phyloP scores from a whole-genome alignment of 92 coral and sea anemone species.

The Micromussa lordhowensis region DNA sequence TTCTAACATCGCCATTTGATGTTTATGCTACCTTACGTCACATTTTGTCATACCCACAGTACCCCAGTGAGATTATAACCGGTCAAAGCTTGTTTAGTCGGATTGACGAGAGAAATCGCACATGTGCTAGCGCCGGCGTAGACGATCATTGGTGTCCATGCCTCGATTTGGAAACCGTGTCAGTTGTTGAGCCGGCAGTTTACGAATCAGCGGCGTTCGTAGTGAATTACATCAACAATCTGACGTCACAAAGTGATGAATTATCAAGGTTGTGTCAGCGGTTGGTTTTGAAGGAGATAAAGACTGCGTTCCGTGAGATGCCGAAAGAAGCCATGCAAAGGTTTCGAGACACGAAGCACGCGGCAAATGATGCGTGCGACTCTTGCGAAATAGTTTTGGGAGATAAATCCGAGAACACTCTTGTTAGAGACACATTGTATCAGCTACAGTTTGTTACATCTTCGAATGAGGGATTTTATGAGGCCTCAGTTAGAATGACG shows the following conservation, averaged over 20 bases:
- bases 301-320: slow-evolving; percentile 77
- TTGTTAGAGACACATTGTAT: slow-evolving; percentile 70
- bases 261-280: slow-evolving; percentile 47
- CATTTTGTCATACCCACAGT: slow-evolving; percentile 79
- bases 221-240: slow-evolving; percentile 66
- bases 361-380: slow-evolving; percentile 57
- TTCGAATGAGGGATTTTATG: slow-evolving; percentile 79
- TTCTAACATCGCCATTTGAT: slow-evolving; percentile 92
- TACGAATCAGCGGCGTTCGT: slow-evolving; percentile 61
- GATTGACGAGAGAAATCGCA: slow-evolving; percentile 69
- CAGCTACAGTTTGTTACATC: slow-evolving; percentile 83
- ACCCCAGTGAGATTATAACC: slow-evolving; percentile 67
- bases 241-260: slow-evolving; percentile 42
- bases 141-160: slow-evolving; percentile 94
- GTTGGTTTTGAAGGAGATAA: slow-evolving; percentile 62
- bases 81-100: slow-evolving; percentile 81
- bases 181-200: slow-evolving; percentile 57
- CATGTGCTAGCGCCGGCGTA: slow-evolving; percentile 81
- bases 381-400: slow-evolving; percentile 68
- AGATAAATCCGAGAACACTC: slow-evolving; percentile 60
- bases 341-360: slow-evolving; percentile 56
- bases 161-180: slow-evolving; percentile 79
- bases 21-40: slow-evolving; percentile 87
- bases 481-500: slow-evolving; percentile 66
- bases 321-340: slow-evolving; percentile 78